Evolutionary conservation across 1,140 invertebrate genomes (phyloP), one percentile per base, ranked within the genome.

Genomic region (Parapsyche elsis): DNA sequence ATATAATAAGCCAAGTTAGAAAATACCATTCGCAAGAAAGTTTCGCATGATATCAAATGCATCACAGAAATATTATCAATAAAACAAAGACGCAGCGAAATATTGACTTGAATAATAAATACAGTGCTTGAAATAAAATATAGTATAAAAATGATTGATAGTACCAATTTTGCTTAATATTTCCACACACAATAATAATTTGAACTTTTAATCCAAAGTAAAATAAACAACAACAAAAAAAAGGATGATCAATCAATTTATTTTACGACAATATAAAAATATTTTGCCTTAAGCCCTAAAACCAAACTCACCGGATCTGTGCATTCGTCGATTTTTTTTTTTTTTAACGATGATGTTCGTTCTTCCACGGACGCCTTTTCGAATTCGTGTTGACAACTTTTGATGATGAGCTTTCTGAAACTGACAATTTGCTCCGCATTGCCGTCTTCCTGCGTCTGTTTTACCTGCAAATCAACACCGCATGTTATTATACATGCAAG

Each of bases 341-440:
- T 84, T 80, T 92, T 90, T 76, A 90, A 88, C 7, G 90, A 86
- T 21, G 90, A 88, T 84, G 94, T 92, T 84, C 94, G 92, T 49
- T 92, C 90, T 9, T 95, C 93, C n/a, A 44, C 24, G 0, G 24
- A 44, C 2, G 24, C 75, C 83, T 93, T 95, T 84, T 96, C 94
- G 88, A 98, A 98, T 87, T 97, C 95, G 21, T 90, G 89, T 87
- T 98, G 96, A 89, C 96, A 98, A 85, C 93, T 92, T 57, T 90
- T 94, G 57, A 98, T 90, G 76, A 98, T 91, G 9, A 97, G 86
- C 81, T 94, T 94, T 26, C 94, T 91, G 88, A 98, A 98, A 84
- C 92, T 94, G 0, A 93, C 91, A 84, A 84, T 38, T 30, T 76
- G 46, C 16, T 77, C 75, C 16, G 14, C 24, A 23, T 64, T 64